Evolutionary conservation across 2,797 vertebrate species (phyloP).

Genomic region (Myripristis murdjan): DNA sequence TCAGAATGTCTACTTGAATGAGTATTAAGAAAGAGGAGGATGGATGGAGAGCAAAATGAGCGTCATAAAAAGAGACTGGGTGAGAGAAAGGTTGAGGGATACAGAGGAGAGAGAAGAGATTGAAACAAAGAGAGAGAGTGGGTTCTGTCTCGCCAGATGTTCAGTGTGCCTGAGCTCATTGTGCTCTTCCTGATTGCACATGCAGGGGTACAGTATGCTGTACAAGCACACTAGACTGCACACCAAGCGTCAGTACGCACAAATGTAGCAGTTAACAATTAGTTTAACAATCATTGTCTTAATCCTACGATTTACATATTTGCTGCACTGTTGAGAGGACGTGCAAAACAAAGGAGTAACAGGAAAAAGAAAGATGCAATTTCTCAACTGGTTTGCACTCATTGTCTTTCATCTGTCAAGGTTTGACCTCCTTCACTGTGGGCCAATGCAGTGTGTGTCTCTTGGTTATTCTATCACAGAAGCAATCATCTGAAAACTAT

Average conservation of each 20-base stretch:
- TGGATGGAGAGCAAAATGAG: constrained; percentile 14
- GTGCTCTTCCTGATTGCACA: neutral
- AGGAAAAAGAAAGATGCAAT: neutral
- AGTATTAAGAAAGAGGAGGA: constrained; percentile 29
- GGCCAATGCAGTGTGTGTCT: constrained; percentile 1
- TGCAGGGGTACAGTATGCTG: neutral
- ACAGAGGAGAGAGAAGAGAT: neutral
- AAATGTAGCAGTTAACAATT: neutral
- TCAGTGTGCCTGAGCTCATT: constrained; percentile 1
- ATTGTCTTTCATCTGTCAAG: constrained; percentile 22
- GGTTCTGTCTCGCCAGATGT: neutral
- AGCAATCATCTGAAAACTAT: neutral
- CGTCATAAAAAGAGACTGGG: neutral
- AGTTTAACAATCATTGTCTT: neutral
- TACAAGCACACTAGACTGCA: neutral
- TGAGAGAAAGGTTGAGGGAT: neutral
- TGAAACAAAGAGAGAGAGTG: constrained; percentile 2
- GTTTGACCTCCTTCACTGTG: neutral
- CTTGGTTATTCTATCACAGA: constrained; percentile 1
- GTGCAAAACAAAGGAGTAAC: neutral
- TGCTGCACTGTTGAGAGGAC: neutral
- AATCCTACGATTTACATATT: neutral
- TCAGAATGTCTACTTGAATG: constrained; percentile 28
- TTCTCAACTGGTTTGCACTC: neutral
- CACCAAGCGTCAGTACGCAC: neutral